Percentiles rank a stretch among this genome's conserved stretches.
Conservation (phyloP, 2,113 vertebrate species). For the Lipophrys pholis region DNA sequence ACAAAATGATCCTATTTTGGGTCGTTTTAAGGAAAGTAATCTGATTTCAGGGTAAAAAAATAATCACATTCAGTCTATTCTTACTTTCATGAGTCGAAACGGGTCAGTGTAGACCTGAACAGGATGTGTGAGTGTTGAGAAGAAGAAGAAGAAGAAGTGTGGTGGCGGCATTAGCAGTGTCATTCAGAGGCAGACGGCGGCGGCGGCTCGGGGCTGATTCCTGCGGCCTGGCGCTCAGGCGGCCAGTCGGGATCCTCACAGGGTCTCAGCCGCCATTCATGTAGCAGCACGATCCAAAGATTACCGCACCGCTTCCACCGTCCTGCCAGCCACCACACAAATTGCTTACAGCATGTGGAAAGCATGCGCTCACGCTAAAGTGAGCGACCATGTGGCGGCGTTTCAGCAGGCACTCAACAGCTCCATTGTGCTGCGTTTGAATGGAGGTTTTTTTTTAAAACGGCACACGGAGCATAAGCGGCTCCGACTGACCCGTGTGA, state of each 20-base stretch:
- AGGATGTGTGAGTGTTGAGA: no score
- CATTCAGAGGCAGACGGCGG: conserved; percentile 56
- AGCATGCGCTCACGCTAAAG: conserved; percentile 76
- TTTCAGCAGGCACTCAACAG: conserved; percentile 67
- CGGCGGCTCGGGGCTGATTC: conserved; percentile 44
- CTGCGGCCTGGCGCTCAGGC: conserved; percentile 59
- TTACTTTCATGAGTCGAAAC: no score
- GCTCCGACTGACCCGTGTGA: conserved; percentile 13
- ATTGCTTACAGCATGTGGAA: conserved; percentile 84
- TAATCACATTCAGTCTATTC: no score
- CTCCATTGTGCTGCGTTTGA: conserved; percentile 65
- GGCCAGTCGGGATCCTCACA: conserved; percentile 65
- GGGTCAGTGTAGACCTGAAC: no score
- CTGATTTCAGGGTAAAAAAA: no score
- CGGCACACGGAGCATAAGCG: neutral
- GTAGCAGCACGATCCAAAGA: conserved; percentile 74
- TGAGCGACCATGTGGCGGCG: conserved; percentile 61
- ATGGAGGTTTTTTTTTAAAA: conserved; percentile 34
- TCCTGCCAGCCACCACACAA: conserved; percentile 76
- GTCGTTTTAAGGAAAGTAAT: no score
- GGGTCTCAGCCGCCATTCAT: conserved; percentile 72
- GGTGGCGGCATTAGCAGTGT: conserved; percentile 51
- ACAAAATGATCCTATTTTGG: no score
- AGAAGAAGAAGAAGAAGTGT: conserved; percentile 4
- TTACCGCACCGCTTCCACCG: conserved; percentile 74